phyloP scores from a whole-genome alignment of 2,113 vertebrate genomes.

The Helogale parvula region DNA sequence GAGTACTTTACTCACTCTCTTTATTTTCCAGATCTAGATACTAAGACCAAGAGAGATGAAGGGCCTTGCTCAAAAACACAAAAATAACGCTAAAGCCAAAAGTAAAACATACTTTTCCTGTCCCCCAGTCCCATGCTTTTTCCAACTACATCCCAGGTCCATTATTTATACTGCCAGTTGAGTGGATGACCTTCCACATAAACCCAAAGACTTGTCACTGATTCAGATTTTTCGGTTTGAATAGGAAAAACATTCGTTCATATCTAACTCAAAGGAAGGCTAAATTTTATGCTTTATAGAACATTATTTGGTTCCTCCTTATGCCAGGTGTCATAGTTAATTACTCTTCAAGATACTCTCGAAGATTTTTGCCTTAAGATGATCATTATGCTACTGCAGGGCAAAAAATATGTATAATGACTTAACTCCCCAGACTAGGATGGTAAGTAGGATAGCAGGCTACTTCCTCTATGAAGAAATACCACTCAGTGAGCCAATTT shows the following conservation, averaged over 20 bases:
- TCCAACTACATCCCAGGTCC: background rate
- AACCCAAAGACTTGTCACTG: constrained; percentile 35
- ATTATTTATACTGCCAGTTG: background rate
- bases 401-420: constrained; percentile 56
- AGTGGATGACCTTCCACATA: background rate
- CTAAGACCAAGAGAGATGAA: background rate
- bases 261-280: constrained; percentile 41
- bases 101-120: background rate
- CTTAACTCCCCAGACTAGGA: constrained; percentile 29
- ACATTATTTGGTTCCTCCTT: constrained; percentile 55
- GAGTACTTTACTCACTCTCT: background rate
- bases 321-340: constrained; percentile 57
- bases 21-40: constrained; percentile 41
- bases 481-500: constrained; percentile 15
- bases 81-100: background rate
- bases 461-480: background rate
- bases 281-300: constrained; percentile 43
- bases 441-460: constrained; percentile 49
- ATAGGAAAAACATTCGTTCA: constrained; percentile 51
- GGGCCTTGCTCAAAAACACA: background rate
- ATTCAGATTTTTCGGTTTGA: constrained; percentile 22
- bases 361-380: constrained; percentile 56
- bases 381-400: constrained; percentile 18
- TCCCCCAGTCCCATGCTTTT: background rate
- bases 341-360: constrained; percentile 48